Conservation (phyloP, 2,797 vertebrate genomes). For the Typhlichthys eigenmanni region DNA sequence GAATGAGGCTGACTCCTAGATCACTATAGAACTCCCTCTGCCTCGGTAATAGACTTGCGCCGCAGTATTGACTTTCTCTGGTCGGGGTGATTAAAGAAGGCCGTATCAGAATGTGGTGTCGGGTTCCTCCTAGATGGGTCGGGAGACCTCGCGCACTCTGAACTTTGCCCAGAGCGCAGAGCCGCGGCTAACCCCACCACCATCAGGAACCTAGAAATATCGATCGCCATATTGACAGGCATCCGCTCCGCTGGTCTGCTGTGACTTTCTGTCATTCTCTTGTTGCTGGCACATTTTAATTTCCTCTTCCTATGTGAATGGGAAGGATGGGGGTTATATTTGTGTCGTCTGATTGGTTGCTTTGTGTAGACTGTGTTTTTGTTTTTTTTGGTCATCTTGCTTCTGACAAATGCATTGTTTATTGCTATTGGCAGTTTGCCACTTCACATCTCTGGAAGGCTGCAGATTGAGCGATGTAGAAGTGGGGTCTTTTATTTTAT, state of each 20-base stretch:
- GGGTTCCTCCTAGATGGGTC: conserved; percentile 39
- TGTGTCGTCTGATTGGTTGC: conserved; percentile 7
- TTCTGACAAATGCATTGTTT: background rate
- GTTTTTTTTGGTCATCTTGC: background rate
- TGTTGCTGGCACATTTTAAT: background rate
- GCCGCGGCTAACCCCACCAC: conserved; percentile 32
- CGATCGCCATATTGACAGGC: conserved; percentile 43
- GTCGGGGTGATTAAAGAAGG: conserved; percentile 70
- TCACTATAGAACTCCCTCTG: conserved; percentile 48
- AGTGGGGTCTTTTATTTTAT: background rate
- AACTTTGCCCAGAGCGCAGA: conserved; percentile 44
- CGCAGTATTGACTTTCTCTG: conserved; percentile 70
- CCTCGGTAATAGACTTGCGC: conserved; percentile 68
- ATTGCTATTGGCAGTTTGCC: background rate
- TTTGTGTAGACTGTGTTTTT: no score
- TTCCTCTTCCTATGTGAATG: background rate
- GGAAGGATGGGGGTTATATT: conserved; percentile 1
- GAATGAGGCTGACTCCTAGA: conserved; percentile 47
- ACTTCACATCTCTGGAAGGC: background rate
- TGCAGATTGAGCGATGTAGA: background rate
- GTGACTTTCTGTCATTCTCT: background rate
- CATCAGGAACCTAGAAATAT: conserved; percentile 48
- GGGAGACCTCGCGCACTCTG: conserved; percentile 44
- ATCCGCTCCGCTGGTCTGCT: conserved; percentile 12
- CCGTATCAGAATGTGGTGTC: conserved; percentile 39